Conservation (phyloP, 2,888 invertebrate genomes). For the Danaus chrysippus region DNA sequence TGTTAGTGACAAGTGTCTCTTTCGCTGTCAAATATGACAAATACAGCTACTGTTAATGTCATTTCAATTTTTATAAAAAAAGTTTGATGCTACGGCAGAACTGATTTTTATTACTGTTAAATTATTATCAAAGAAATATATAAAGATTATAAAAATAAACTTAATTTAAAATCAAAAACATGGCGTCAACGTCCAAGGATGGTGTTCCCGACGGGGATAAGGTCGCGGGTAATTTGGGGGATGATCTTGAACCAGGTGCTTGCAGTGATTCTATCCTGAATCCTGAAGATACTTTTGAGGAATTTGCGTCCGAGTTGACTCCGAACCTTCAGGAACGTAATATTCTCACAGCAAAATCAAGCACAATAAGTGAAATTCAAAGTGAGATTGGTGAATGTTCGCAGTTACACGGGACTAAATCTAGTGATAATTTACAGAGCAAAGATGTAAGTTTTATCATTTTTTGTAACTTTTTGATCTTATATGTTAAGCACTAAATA, state of each 20-base stretch:
- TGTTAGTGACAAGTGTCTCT: no score
- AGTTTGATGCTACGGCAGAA: no score
- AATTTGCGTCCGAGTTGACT: slow-evolving; percentile 83
- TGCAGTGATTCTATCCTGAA: slow-evolving; percentile 83
- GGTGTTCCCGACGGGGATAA: slow-evolving; percentile 35
- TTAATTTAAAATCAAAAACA: slow-evolving; percentile 27
- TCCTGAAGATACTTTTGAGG: slow-evolving; percentile 84
- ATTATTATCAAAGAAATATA: no score
- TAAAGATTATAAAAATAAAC: not conserved
- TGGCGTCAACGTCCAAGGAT: slow-evolving; percentile 69
- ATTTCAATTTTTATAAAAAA: no score
- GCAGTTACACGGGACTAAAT: slow-evolving; percentile 56
- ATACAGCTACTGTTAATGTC: no score
- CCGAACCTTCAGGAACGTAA: slow-evolving; percentile 80
- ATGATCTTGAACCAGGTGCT: slow-evolving; percentile 67
- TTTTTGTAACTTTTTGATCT: not conserved
- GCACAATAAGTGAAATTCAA: slow-evolving; percentile 80
- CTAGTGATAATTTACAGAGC: slow-evolving; percentile 60
- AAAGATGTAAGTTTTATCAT: slow-evolving; percentile 56
- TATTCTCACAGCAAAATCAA: slow-evolving; percentile 72
- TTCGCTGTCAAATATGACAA: no score
- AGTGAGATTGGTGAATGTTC: slow-evolving; percentile 69
- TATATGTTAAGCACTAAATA: not conserved
- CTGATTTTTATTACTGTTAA: no score
- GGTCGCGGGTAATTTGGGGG: slow-evolving; percentile 43